A percentile compares a stretch with the other conserved stretches of the same genome.
Evolutionary conservation across 2,113 vertebrate genomes (phyloP).

Genomic region (Sialia sialis): DNA sequence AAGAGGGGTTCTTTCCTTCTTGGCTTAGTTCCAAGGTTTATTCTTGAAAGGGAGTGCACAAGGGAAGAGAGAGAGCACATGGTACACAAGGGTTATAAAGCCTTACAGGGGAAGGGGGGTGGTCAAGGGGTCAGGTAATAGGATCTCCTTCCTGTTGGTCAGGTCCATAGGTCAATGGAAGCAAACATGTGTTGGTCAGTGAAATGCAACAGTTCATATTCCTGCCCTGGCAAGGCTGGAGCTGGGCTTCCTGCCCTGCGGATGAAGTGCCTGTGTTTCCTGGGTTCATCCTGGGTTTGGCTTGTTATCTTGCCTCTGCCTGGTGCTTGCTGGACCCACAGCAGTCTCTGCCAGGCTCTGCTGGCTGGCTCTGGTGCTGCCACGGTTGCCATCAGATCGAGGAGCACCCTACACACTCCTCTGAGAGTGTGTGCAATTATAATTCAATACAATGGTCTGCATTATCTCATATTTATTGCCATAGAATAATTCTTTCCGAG

Average conservation of each 20-base stretch:
- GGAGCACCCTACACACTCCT: not conserved
- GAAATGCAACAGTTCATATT: too few species aligned
- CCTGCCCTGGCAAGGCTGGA: not conserved
- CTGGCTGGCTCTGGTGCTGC: not conserved
- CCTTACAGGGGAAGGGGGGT: too few species aligned
- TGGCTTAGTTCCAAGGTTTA: too few species aligned
- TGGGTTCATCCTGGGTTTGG: not conserved
- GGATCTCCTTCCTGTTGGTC: too few species aligned
- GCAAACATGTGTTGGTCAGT: too few species aligned
- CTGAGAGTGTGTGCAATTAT: not conserved
- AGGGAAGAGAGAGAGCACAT: too few species aligned
- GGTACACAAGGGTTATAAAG: too few species aligned
- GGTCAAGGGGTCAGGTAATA: too few species aligned
- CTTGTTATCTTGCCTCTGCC: not conserved
- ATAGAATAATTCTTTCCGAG: not conserved
- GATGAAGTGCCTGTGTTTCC: not conserved
- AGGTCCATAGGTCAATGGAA: too few species aligned
- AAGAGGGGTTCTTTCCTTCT: too few species aligned
- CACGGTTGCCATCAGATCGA: accelerated
- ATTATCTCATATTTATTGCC: not conserved
- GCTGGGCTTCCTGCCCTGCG: not conserved
- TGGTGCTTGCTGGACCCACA: not conserved
- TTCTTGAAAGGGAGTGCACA: too few species aligned
- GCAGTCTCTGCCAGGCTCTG: accelerated
- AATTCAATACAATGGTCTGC: not conserved